Base-by-base conservation (phyloP, 1,140 invertebrate genomes). In the Drosophila kurseongensis region DNA sequence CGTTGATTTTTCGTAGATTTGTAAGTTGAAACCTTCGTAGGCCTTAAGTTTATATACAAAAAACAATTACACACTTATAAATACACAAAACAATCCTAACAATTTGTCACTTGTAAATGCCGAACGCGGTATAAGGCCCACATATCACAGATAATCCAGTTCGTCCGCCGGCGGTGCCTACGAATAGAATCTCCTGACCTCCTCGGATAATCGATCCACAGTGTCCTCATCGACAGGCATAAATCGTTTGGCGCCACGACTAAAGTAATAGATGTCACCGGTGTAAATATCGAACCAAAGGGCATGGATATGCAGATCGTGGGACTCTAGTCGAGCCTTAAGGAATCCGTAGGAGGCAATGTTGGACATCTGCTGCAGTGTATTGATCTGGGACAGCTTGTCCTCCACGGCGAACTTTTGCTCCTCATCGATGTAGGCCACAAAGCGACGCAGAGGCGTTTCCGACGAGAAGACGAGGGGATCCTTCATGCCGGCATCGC, bases 241-340 rank as follows among this genome's bases (percentile, higher is more conserved):
- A 44, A 89, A 94, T 9, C 98, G 94, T 92, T 98, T 98, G 29
- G 95, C 95, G 41, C 95, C 95, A 69, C 97, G 94, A 89, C 97
- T 98, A 84, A 98, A 98, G 89, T 97, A 98, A 92, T 97, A 98
- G 85, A 99, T 97, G 93, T 99, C 97, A 4, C 98, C 98, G 0
- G 97, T 98, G 85, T 98, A 98, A 89, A 99, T 98, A 92, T 99
- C 98, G 92, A 99, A 99, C 98, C 98, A 99, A 4, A 99, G 93
- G 0, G 98, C 97, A 90, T 98, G 97, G 72, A 98, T 96, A 83
- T 98, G 97, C 6, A 98, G 93, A 90, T 97, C 94, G 80, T 97
- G 96, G 23, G 94, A 94, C 91, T 96, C 95, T 10, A 99, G 92
- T 2, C 97, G 94, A 72, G 96, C 96, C 82, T 97, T 96, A 36